Base-by-base conservation (phyloP, 1,140 invertebrate genomes). In the Ips typographus region DNA sequence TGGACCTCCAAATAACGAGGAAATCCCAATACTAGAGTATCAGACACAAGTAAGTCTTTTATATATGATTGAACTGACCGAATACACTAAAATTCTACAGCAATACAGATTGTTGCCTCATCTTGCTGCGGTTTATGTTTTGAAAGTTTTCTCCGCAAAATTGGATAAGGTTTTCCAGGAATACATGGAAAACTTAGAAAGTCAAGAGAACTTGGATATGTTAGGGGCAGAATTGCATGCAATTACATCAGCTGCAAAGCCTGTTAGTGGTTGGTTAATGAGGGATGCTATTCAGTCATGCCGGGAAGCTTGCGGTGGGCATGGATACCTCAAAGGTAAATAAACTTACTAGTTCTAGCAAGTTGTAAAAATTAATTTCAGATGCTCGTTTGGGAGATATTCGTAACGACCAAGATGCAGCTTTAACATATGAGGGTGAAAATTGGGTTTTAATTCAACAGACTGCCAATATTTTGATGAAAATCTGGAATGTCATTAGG, bases 361-460 rank as follows among this genome's bases (percentile, higher is more conserved):
- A 59, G 41, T 42, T 0, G 5, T 4, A 40, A 22, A 4, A 53
- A 49, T 61, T 5, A 69, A 71, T 72, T 73, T 64, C 53, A 86
- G 91, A 88, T 7, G 85, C 91, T 66, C 86, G 93, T 72, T 81
- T 97, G 47, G 91, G 92, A 8, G 88, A 91, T 67, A 80, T 97
- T 52, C 86, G 93, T 65, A 89, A 90, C 81, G 91, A 95, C 80
- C 90, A 96, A 81, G 96, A 98, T 83, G 91, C 94, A 0, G 94
- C 93, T 73, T 91, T 91, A 72, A 98, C 95, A 0, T 98, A 97
- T 76, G 95, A 98, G 83, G 96, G 96, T 2, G 95, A 98, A 80
- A 97, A 96, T 82, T 96, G 96, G 82, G 94, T 98, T 49, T 83
- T 98, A 2, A 86, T 94, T 5, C 95, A 98, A 78, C 96, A 98